These are phyloP conservation scores for Cryptoprocta ferox DNA, from an alignment of 2,797 vertebrate species.

Conservation along the genomic window DNA sequence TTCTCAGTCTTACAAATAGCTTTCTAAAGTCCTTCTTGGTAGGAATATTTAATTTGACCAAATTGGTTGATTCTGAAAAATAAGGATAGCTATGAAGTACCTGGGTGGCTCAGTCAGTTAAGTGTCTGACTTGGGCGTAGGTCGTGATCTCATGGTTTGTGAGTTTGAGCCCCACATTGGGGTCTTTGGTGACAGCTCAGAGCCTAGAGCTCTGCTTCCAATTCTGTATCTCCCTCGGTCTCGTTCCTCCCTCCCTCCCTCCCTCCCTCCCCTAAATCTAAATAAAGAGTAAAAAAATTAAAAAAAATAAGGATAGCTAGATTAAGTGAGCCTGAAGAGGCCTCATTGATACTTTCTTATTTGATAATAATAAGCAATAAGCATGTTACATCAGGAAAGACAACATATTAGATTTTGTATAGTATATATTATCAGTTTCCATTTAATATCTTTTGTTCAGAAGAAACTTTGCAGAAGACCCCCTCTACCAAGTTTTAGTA, in stretches of 20 bases:
- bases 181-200: too few species aligned
- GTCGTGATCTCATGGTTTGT: too few species aligned
- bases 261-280: too few species aligned
- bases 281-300: neutral
- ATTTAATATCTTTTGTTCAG: neutral
- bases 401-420: neutral
- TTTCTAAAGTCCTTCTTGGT: neutral
- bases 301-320: neutral
- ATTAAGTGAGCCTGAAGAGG: neutral
- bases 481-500: neutral
- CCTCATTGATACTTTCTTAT: neutral
- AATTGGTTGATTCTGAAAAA: neutral
- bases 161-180: too few species aligned
- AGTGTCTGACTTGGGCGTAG: too few species aligned
- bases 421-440: neutral
- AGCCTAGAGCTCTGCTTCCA: too few species aligned
- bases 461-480: neutral
- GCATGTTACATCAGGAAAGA: neutral
- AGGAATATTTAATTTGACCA: neutral
- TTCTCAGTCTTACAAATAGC: neutral
- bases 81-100: neutral
- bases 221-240: too few species aligned
- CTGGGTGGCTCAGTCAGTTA: too few species aligned
- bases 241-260: too few species aligned
- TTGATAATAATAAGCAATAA: neutral